phyloP scores from a whole-genome alignment of 2,888 invertebrate species.

The Caenorhabditis sp. region DNA sequence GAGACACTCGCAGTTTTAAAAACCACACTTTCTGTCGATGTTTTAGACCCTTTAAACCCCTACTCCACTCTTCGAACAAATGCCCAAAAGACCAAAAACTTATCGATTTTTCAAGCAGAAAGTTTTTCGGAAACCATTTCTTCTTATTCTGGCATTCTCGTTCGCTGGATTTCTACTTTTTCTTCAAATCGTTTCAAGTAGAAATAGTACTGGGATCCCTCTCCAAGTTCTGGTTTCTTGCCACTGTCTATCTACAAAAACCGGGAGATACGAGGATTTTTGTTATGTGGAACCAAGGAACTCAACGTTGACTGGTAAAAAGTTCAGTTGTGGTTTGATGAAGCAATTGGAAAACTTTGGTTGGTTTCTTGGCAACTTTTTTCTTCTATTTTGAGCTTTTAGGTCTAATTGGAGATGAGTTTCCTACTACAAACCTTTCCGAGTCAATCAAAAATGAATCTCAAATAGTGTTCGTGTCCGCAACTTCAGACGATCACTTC shows the following conservation, averaged over 20 bases:
- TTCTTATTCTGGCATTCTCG: neutral
- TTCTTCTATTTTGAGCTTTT: too few species aligned
- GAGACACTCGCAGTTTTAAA: neutral
- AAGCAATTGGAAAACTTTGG: constrained; percentile 12
- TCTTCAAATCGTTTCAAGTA: neutral
- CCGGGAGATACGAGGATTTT: constrained; percentile 13
- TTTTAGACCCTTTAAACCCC: too few species aligned
- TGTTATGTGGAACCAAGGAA: constrained; percentile 34
- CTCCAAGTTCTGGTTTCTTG: neutral
- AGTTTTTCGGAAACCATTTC: neutral
- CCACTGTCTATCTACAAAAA: constrained; percentile 4
- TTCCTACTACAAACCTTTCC: neutral
- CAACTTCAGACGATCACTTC: constrained; percentile 34
- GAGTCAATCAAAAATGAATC: neutral
- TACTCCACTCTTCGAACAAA: neutral
- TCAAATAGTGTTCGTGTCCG: constrained; percentile 19
- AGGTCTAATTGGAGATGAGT: neutral
- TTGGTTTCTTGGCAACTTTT: too few species aligned
- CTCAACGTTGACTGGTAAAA: constrained; percentile 1
- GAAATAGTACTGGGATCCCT: neutral
- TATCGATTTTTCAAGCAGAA: constrained; percentile 13
- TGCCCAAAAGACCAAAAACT: neutral
- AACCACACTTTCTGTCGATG: too few species aligned
- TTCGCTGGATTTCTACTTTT: neutral
- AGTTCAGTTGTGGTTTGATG: constrained; percentile 28